Percentiles rank a stretch among this genome's conserved stretches.
phyloP scores from a whole-genome alignment of 2,113 vertebrate species.

The Gracilinanus agilis region DNA sequence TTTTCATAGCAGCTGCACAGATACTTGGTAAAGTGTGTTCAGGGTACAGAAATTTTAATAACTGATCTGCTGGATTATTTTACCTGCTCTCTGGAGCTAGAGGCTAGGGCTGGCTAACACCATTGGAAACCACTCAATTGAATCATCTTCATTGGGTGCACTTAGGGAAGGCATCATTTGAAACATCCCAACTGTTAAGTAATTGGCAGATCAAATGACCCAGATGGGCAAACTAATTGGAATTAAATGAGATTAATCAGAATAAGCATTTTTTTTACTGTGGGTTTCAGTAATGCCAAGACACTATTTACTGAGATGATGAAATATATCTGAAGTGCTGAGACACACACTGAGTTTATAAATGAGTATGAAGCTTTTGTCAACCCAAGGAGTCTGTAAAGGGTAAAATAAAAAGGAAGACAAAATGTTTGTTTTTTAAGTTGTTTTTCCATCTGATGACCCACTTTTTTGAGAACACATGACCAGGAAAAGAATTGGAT shows the following conservation, averaged over 20 bases:
- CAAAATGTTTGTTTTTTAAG: background rate
- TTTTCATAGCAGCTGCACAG: background rate
- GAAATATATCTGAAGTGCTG: background rate
- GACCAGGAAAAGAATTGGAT: background rate
- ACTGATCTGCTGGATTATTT: background rate
- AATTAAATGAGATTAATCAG: constrained; percentile 55
- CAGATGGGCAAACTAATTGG: constrained; percentile 46
- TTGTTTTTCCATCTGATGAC: background rate
- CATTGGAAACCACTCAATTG: background rate
- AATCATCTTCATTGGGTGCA: background rate
- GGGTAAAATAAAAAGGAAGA: too few species aligned
- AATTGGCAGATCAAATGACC: constrained; percentile 50
- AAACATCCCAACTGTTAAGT: constrained; percentile 4
- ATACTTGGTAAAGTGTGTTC: background rate
- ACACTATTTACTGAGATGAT: constrained; percentile 36
- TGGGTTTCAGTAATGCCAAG: constrained; percentile 40
- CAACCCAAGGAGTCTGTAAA: background rate
- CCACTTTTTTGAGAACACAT: background rate
- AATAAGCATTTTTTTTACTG: constrained; percentile 47
- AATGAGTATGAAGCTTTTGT: background rate
- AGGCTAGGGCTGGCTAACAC: background rate
- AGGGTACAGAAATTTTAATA: background rate
- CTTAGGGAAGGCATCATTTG: background rate
- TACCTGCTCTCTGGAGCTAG: background rate
- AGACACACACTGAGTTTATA: background rate